Conservation (phyloP, 2,888 invertebrate species). For the Harpalus rufipes region DNA sequence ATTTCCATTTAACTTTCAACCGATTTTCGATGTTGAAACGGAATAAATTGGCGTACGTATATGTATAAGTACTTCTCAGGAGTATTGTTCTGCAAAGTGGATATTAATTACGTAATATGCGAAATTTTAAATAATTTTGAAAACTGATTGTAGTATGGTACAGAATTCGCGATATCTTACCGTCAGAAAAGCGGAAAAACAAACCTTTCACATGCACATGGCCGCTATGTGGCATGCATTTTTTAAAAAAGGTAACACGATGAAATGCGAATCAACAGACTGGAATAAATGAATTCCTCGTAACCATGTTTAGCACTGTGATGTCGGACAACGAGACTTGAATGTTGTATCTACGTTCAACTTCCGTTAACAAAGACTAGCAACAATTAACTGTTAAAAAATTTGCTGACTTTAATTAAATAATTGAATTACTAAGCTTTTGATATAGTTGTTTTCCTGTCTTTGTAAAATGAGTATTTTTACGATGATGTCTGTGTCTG, state of each 20-base stretch:
- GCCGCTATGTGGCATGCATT: constrained; percentile 34
- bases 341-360: constrained; percentile 35
- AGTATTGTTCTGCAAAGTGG: constrained; percentile 10
- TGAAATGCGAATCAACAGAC: constrained; percentile 67
- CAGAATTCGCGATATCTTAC: constrained; percentile 31
- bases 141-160: constrained; percentile 13
- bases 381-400: constrained; percentile 43
- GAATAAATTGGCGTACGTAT: not conserved
- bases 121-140: constrained; percentile 13
- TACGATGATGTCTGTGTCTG: too few relatives aligned
- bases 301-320: constrained; percentile 55
- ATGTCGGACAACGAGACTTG: constrained; percentile 52
- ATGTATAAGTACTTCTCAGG: not conserved
- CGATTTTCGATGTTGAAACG: not conserved
- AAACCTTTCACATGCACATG: constrained; percentile 40
- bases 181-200: constrained; percentile 39
- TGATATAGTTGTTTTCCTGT: not conserved
- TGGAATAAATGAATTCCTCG: constrained; percentile 70
- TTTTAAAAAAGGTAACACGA: constrained; percentile 49
- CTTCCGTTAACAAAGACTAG: constrained; percentile 37
- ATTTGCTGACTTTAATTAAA: constrained; percentile 17
- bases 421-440: constrained; percentile 17
- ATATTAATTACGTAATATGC: constrained; percentile 7
- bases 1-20: not conserved
- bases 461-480: not conserved